phyloP scores from a whole-genome alignment of 2,113 vertebrate genomes.

The Euleptes europaea region DNA sequence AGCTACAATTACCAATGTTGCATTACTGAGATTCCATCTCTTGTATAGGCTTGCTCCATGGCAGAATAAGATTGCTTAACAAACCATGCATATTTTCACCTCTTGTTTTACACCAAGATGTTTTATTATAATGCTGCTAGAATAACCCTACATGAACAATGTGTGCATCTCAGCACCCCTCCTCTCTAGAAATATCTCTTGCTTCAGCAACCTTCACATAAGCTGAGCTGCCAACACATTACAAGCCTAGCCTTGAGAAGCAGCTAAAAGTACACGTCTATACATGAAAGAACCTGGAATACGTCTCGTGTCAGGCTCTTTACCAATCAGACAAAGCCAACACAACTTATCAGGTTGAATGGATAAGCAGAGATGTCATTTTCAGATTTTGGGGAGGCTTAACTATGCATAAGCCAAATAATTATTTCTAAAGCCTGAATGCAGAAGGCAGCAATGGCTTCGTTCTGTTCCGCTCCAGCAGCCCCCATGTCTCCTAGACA shows the following conservation, averaged over 20 bases:
- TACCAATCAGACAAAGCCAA: not conserved
- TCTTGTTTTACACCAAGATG: not conserved
- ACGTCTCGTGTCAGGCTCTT: not conserved
- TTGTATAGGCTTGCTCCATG: constrained; percentile 12
- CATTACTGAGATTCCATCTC: not conserved
- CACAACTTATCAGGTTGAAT: not conserved
- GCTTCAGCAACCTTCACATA: not conserved
- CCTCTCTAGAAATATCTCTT: not conserved
- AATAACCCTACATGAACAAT: not conserved
- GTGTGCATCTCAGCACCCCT: not conserved
- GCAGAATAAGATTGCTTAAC: not conserved
- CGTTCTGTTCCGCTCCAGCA: not conserved
- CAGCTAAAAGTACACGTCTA: constrained; percentile 6
- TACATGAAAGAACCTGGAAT: not conserved
- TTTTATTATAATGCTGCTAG: not conserved
- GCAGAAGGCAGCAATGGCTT: not conserved
- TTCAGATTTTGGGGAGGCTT: fast-evolving
- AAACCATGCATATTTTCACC: not conserved
- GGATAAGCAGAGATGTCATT: not conserved
- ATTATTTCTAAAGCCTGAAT: not conserved
- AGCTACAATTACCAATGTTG: constrained; percentile 25
- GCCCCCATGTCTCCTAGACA: not conserved
- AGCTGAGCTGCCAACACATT: constrained; percentile 16
- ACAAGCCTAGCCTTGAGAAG: not conserved
- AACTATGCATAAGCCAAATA: not conserved